Conservation (phyloP, 2,113 vertebrate species). For the Colistium nudipinnis region DNA sequence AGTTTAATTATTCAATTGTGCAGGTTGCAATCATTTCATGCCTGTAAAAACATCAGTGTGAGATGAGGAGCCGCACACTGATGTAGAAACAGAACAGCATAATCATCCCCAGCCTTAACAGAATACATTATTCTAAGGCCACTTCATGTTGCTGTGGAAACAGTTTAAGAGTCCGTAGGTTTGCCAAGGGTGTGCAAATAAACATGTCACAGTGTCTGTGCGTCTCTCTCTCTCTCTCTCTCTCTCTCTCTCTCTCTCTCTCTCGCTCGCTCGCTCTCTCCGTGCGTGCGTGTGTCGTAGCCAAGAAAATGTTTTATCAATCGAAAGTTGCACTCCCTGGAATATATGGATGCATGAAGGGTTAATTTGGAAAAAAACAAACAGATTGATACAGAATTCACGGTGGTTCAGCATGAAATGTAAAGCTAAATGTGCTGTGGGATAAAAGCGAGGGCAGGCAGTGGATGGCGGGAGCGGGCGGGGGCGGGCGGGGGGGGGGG, state of each 20-base stretch:
- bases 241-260: slow-evolving; percentile 20
- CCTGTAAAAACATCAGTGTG: slow-evolving; percentile 27
- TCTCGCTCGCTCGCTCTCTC: slow-evolving; percentile 30
- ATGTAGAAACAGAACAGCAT: slow-evolving; percentile 46
- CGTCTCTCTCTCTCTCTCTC: slow-evolving; percentile 26
- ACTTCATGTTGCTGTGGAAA: slow-evolving; percentile 85
- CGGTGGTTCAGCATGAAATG: slow-evolving; percentile 49
- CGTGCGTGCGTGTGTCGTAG: slow-evolving; percentile 23
- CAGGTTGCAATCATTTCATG: slow-evolving; percentile 27
- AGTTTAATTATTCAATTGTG: slow-evolving; percentile 18
- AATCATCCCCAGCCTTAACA: slow-evolving; percentile 65
- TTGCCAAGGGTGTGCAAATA: slow-evolving; percentile 71
- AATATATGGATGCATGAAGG: slow-evolving; percentile 41
- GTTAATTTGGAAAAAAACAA: slow-evolving; percentile 68
- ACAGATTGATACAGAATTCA: slow-evolving; percentile 56
- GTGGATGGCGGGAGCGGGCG: slow-evolving; percentile 20
- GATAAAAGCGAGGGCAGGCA: slow-evolving; percentile 42
- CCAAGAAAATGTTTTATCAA: slow-evolving; percentile 56
- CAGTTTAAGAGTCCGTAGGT: slow-evolving; percentile 80
- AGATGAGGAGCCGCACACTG: slow-evolving; percentile 40
- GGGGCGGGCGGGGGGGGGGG: background rate
- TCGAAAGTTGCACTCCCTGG: slow-evolving; percentile 40
- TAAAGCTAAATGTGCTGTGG: slow-evolving; percentile 26
- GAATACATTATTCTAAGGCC: slow-evolving; percentile 79
- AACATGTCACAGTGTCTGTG: slow-evolving; percentile 54